Evolutionary conservation across 2,888 invertebrate species (phyloP), one percentile per base, ranked within the genome.

Genomic region (Tridacna crocea): DNA sequence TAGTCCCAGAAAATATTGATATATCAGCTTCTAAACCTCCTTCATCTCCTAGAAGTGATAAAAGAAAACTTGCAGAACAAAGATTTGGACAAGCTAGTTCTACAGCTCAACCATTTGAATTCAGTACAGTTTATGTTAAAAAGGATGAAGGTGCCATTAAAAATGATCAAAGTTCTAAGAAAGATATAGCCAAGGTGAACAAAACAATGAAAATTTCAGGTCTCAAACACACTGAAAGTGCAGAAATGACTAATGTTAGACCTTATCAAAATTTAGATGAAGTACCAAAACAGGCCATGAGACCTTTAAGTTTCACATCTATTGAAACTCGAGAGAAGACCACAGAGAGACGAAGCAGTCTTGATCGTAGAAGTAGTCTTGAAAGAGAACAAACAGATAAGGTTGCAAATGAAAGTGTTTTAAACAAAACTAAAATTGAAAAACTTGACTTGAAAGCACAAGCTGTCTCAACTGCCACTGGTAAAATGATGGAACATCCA

Each of bases 41-140:
- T 22, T 77, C 81, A 22, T 87, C 87, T 51, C 84, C 87, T 17
- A 82, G 80, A 26, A 75, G 61, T 58, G 87, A 87, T 63, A 84
- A 83, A 68, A 80, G 79, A 51, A 61, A 63, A 27, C 46, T 66
- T 60, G 83, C 84, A 70, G 70, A 70, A 70, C 66, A 80, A 55
- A 83, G 65, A 47, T 85, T 80, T 79, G 80, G 80, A 19, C 80
- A 82, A 55, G 80, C 80, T 27, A 80, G 82, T 26, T 51, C 63
- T 26, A 13, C 82, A 46, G 60, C 61, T 61, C 66, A 68, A 22
- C 61, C 77, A 15, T 83, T 85, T 80, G 82, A 85, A 70, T 83
- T 85, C 65, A 82, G 85, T 47, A 80, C 83, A 65, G 77, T 74
- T 73, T 85, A 82, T 55, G 36, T 74, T 27, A 80, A 77, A 72